Evolutionary conservation across 2,113 vertebrate genomes (phyloP), one percentile per base, ranked within the genome.

Genomic region (Pandion haliaetus): DNA sequence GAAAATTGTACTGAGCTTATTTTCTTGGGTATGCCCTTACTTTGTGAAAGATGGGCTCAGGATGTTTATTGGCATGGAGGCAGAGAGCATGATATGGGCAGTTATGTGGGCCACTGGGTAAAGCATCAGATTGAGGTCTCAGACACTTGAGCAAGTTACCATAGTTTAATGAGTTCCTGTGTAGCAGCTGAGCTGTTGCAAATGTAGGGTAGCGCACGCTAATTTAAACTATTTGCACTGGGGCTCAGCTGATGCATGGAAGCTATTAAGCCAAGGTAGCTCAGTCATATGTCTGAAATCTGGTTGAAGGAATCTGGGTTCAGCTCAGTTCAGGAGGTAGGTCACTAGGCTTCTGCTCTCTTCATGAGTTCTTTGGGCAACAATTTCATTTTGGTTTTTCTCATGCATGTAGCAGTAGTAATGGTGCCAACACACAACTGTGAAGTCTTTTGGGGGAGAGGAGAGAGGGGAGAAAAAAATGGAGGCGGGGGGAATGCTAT

Each of bases 171-270:
- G 95, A 94, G 74, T 57, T 93, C 49, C 74, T 65, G 26, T 50
- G 62, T 17, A 93, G 93, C 95, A 97, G 95, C 93, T 96, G 96
- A 96, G 95, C 91, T 94, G 66, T 91, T 80, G 87, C 54, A 91
- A 94, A 96, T 87, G 54, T 73, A 97, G 92, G 92, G 84, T 96
- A 90, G 93, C 90, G 77, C 73, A n/a, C 3, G 34, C 58, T 82
- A 87, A 88, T 95, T 94, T 72, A 85, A 85, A 94, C 90, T 69
- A 5, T 90, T 87, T 95, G 90, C 71, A 67, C 57, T 69, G 66
- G 67, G 93, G 58, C 93, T 96, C 87, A 97, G 96, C 95, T 96
- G 96, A 96, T 72, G 70, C 62, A 65, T 54, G 54, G 70, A 74
- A 96, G 45, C 87, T 57, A 45, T 79, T 95, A 77, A 87, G 70